Evolutionary conservation across 2,113 vertebrate genomes (phyloP).

Genomic region (Silurus glanis): DNA sequence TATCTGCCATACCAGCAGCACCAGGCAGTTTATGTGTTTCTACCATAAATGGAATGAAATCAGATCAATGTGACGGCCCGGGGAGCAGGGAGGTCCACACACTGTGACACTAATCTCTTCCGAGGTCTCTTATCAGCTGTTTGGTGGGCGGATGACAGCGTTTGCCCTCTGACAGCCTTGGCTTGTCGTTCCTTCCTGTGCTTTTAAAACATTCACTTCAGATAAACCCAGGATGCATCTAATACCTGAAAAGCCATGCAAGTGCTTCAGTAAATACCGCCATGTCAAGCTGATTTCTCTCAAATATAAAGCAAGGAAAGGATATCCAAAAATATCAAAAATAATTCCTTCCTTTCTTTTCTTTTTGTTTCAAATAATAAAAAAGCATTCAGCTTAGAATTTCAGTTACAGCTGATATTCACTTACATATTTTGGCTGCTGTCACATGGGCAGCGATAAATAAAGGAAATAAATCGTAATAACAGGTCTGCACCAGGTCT

Average conservation of each 20-base stretch:
- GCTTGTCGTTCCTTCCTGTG: slow-evolving; percentile 2
- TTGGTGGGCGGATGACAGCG: slow-evolving; percentile 14
- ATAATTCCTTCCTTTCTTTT: background rate
- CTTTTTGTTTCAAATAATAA: too few species aligned
- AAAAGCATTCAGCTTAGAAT: background rate
- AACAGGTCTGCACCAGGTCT: too few species aligned
- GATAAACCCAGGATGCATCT: slow-evolving; percentile 5
- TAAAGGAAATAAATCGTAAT: too few species aligned
- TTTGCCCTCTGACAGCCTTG: slow-evolving; percentile 45
- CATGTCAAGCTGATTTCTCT: background rate
- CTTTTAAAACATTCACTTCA: slow-evolving; percentile 26
- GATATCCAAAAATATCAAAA: background rate
- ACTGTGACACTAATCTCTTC: slow-evolving; percentile 44
- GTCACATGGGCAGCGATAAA: background rate
- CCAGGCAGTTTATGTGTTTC: slow-evolving; percentile 26
- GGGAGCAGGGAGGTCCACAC: slow-evolving; percentile 37
- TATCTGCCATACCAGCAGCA: background rate
- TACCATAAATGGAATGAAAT: slow-evolving; percentile 34
- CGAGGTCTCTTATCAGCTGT: slow-evolving; percentile 46
- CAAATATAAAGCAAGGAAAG: background rate
- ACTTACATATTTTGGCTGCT: background rate
- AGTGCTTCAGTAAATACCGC: background rate
- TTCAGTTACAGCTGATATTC: too few species aligned
- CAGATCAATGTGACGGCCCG: slow-evolving; percentile 40
- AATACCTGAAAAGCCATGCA: background rate